Base-by-base conservation (phyloP, 1,140 invertebrate species). In the Drosophila pandora region DNA sequence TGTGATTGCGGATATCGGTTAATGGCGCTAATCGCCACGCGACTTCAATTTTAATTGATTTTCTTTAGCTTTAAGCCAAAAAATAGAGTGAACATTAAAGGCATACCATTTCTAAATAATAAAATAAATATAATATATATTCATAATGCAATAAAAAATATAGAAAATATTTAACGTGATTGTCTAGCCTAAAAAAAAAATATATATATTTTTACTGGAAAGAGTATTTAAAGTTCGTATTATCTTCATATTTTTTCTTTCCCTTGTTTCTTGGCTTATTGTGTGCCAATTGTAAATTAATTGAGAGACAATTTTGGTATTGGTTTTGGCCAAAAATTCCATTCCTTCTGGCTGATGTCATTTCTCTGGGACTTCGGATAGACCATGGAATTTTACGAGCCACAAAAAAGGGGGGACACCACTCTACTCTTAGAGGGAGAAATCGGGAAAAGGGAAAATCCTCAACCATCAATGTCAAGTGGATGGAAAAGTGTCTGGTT, bases 251-350 rank as follows among this genome's bases (percentile, higher is more conserved):
- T 10, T 10, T 32, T 32, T 37, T 12, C 34, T 32, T 32, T n/a
- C 3, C 34, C 12, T 12, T 37, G 10, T n/a, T 37, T 37, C 63
- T 63, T 61, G 41, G 41, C 37, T 56, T 23, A 47, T 59, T 69
- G 62, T 84, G 81, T 80, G 81, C 62, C 81, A 84, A 71, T 77
- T 84, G 81, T 73, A 80, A 85, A 84, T 84, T 65, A 85, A 85
- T 80, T 64, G 57, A 59, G 72, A 73, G 82, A 67, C 79, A 74
- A 73, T 54, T 70, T 63, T 75, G 55, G 81, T 73, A 76, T 54
- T 58, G 65, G 61, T 17, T 17, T 43, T 43, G 5, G 41, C 13
- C 56, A 68, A 37, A 74, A 79, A 37, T 58, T 64, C 10, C 39
- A 17, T 34, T 47, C 13, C 56, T 53, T 47, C 34, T 28, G 56